Evolutionary conservation across 2,113 vertebrate genomes (phyloP), one percentile per base, ranked within the genome.

Genomic region (Lagopus leucura): DNA sequence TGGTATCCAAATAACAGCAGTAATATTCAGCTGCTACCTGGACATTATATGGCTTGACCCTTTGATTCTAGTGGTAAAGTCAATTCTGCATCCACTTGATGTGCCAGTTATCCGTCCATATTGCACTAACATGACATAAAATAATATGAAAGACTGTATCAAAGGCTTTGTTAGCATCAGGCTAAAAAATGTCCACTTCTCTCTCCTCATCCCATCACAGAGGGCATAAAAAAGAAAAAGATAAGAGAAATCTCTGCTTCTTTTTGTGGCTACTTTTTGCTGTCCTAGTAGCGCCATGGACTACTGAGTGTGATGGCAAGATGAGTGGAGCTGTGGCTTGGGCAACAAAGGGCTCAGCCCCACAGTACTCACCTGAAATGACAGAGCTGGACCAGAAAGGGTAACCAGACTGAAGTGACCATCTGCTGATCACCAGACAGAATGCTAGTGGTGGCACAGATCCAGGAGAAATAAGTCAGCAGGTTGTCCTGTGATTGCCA

Each of bases 401-500:
- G 4, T 8, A 63, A 40, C 13, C 9, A 86, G 11, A 7, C 25
- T 66, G 45, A 90, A 1, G 2, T 57, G 16, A 47, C 27, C 16
- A 30, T 18, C 15, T 34, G 52, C 25, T 10, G 6, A 3, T 32
- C 17, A 50, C 16, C 4, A 4, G 36, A 42, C 1, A 25, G 13
- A 5, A 43, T 66, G 11, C 13, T 45, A 36, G 2, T 12, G 8
- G 3, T 58, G 24, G 21, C 16, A 58, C 1, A 82, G 40, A 71
- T 18, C 6, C 32, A 55, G 47, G 8, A 4, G 3, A 12, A 74
- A 48, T 4, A 54, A 48, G 19, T 30, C 40, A 45, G 3, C 78
- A 36, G 0, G 0, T 2, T 25, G 28, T 42, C 32, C 38, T 0
- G 0, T 32, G 7, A 10, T 18, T 55, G 5, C 4, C 10, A 34